Evolutionary conservation across 2,113 vertebrate genomes (phyloP).

Genomic region (Scytalopus superciliaris): DNA sequence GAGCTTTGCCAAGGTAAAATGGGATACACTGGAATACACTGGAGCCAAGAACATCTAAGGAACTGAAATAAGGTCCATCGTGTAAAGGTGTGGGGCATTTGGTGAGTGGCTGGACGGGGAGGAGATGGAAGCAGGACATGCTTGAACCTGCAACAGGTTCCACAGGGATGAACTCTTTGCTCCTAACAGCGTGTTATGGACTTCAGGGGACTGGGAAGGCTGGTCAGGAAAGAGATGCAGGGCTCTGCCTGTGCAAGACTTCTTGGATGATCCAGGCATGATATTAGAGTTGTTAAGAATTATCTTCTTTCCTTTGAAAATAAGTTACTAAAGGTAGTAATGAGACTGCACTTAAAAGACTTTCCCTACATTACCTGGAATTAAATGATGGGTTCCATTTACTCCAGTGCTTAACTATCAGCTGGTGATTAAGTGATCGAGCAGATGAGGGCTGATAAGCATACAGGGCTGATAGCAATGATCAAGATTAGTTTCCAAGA

Average conservation of each 20-base stretch:
- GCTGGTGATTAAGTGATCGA: neutral
- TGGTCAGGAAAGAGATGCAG: neutral
- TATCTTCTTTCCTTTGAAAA: neutral
- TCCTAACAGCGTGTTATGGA: fast-evolving
- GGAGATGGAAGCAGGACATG: neutral
- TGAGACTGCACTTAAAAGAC: neutral
- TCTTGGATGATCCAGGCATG: neutral
- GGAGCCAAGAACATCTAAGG: neutral
- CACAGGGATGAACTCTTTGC: neutral
- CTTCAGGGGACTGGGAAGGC: neutral
- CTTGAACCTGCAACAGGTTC: neutral
- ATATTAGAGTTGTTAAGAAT: neutral
- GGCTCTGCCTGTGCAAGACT: neutral
- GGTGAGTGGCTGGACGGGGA: neutral
- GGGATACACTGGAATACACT: neutral
- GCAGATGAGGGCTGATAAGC: neutral
- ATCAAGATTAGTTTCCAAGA: neutral
- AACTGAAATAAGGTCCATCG: neutral
- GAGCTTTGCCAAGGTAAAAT: neutral
- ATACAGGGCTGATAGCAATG: neutral
- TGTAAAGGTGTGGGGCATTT: neutral
- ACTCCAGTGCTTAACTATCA: neutral
- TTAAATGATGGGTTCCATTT: neutral
- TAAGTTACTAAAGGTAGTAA: neutral
- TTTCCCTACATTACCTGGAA: neutral